Evolutionary conservation across 2,797 vertebrate species (phyloP).

Genomic region (Ctenopoma kingsleyae): DNA sequence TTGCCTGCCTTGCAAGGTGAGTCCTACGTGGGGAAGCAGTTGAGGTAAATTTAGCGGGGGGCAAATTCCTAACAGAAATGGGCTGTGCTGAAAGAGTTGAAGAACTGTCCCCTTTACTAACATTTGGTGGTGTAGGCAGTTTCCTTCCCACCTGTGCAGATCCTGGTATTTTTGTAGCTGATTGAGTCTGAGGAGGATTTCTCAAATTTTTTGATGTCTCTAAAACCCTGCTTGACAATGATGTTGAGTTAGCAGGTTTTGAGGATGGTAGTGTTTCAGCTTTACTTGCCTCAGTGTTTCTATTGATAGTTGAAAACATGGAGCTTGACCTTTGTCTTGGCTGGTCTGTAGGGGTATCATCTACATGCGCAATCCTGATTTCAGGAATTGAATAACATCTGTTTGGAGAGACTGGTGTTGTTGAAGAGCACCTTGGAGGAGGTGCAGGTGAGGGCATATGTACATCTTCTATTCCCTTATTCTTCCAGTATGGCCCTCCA

Average conservation of each 20-base stretch:
- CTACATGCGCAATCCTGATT: constrained; percentile 78
- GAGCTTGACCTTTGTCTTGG: constrained; percentile 80
- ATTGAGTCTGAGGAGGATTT: constrained; percentile 45
- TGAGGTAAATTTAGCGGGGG: constrained; percentile 41
- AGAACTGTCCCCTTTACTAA: constrained; percentile 14
- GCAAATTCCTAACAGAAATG: constrained; percentile 31
- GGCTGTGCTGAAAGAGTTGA: constrained; percentile 22
- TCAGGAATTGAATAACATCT: constrained; percentile 72
- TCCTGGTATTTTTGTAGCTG: constrained; percentile 65
- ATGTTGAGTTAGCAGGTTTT: constrained; percentile 25
- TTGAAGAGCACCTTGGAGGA: constrained; percentile 47
- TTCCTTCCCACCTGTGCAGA: constrained; percentile 51
- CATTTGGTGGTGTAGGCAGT: constrained; percentile 54
- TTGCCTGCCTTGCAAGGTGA: constrained; percentile 70
- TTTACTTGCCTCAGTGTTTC: constrained; percentile 68
- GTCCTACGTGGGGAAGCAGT: constrained; percentile 58
- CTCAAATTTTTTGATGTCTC: constrained; percentile 39
- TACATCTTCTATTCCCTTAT: constrained; percentile 69
- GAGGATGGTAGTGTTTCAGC: constrained; percentile 30
- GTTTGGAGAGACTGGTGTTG: constrained; percentile 61
- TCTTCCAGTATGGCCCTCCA: constrained; percentile 85
- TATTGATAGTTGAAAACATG: constrained; percentile 78
- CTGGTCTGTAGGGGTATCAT: constrained; percentile 66
- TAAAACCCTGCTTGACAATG: constrained; percentile 40
- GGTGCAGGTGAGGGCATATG: constrained; percentile 18